Evolutionary conservation across 1,140 invertebrate genomes (phyloP), one percentile per base, ranked within the genome.

Genomic region (Aphaenogaster ashmeadi): DNA sequence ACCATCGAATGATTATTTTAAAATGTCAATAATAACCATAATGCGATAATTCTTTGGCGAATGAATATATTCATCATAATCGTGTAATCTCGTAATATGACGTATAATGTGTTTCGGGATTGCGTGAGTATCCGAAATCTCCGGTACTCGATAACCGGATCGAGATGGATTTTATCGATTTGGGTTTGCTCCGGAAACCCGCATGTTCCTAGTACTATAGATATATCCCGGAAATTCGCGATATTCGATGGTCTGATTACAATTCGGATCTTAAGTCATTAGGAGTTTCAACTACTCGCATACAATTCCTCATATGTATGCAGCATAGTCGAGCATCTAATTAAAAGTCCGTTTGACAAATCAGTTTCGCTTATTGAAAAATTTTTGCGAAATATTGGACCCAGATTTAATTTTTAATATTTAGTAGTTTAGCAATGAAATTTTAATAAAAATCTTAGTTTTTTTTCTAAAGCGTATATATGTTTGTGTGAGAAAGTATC

Each of bases 131-230:
- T 83, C 50, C 41, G 79, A 72, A 72, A 81, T 71, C 64, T 81
- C 79, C 79, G 50, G 67, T 47, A 36, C 38, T 80, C 52, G 79
- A 83, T 72, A 72, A 83, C 52, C 52, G 38, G 52, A 83, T 83
- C 52, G 66, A 81, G 21, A 81, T 81, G 79, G 79, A 11, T 83
- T 83, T 72, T 83, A 83, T 83, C 79, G 79, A 83, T 83, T 83
- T 72, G 38, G 66, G 38, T 72, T 71, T 71, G 64, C 66, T 21
- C 21, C 64, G 64, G 50, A 81, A 81, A 81, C 50, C 50, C 6
- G 11, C 44, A 27, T 33, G 60, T 71, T 21, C 5, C 66, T 72
- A 52, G 11, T 67, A 47, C 77, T 77, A 50, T 38, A 64, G 77
- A 67, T n/a, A 27, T 27, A 58, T 58, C 52, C 38, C 67, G 79